Percentiles rank a stretch among this genome's conserved stretches.
Conservation (phyloP, 2,888 invertebrate genomes). For the Lasioglossum morio region DNA sequence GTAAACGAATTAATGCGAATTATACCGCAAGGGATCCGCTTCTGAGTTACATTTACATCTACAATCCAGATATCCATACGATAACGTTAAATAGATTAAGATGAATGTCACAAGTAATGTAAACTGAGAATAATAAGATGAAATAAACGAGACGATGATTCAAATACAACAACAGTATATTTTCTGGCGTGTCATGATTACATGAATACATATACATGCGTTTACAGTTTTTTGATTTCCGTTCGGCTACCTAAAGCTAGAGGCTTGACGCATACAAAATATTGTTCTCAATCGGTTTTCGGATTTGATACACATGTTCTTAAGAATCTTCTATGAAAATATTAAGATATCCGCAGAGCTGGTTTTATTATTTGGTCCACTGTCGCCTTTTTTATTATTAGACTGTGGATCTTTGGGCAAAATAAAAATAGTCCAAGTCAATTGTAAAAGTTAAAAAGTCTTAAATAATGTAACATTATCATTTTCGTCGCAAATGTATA, state of each 20-base stretch:
- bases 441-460: not conserved
- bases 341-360: not conserved
- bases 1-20: constrained; percentile 62
- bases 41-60: constrained; percentile 72
- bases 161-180: constrained; percentile 60
- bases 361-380: not conserved
- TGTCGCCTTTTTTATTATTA: not conserved
- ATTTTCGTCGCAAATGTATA: not conserved
- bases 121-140: constrained; percentile 74
- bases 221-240: not conserved
- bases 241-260: not conserved
- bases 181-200: constrained; percentile 14
- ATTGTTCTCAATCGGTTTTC: not conserved
- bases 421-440: not conserved
- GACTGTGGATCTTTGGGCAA: not conserved
- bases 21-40: constrained; percentile 65
- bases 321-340: not conserved
- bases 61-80: constrained; percentile 74
- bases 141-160: constrained; percentile 77
- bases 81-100: constrained; percentile 76
- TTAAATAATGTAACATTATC: not conserved
- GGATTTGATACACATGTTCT: not conserved
- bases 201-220: constrained; percentile 19
- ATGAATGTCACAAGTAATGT: constrained; percentile 80
- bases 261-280: not conserved